Evolutionary conservation across 1,140 invertebrate genomes (phyloP), one percentile per base, ranked within the genome.

Genomic region (Metaphire vulgaris): DNA sequence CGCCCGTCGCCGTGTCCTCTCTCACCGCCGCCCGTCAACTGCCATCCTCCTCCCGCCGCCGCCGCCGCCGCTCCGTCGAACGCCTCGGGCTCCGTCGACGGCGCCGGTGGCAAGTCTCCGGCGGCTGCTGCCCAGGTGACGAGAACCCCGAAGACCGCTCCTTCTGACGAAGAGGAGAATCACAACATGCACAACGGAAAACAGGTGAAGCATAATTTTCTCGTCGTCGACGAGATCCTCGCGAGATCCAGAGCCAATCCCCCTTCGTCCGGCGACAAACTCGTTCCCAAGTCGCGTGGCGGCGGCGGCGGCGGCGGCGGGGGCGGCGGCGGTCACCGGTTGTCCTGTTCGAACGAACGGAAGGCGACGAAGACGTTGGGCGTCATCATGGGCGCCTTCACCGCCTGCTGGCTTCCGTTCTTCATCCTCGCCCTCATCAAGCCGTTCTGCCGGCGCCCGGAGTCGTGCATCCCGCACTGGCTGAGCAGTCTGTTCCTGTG

Each of bases 321-420:
- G 69, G 28, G 29, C 69, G 76, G 77, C 0, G 74, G 76, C 29
- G 32, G 32, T n/a, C 28, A 33, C 16, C 30, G 56, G 68, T 26
- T 31, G 16, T 70, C 64, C 12, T 79, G 12, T 82, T 85, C 83
- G 0, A 87, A 91, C 71, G 93, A 95, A 79, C 91, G 90, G 0
- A 94, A 95, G 87, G 95, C 94, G 0, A 93, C 94, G 21, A 92
- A 94, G 84, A 96, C 94, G 0, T 86, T 97, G 21, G 89, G 89
- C 1, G 88, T 89, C n/a, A 90, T 89, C 72, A 87, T 89, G 79
- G 89, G 89, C 12, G 88, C 88, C 0, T 89, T 90, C 80, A 84
- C 88, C 2, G 82, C 89, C 2, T 89, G 89, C 78, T 89, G 89
- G 89, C 79, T 90, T 28, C 89, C 89, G 1, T 89, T 90, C 80